Evolutionary conservation across 2,797 vertebrate genomes (phyloP).

Genomic region (Hozukius guyotensis): DNA sequence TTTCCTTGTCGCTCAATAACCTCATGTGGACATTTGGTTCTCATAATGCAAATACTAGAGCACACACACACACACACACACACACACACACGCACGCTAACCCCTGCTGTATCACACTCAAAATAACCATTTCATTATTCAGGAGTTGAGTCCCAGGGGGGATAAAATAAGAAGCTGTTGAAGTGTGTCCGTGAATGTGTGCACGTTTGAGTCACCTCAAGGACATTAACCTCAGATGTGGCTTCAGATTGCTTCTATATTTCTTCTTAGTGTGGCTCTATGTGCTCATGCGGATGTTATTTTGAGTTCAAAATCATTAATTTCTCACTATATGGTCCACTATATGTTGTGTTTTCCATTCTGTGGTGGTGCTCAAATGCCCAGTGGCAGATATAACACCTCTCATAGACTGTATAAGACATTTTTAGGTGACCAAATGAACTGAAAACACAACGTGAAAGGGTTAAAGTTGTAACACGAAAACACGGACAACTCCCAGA

Average conservation of each 20-base stretch:
- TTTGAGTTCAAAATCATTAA: neutral
- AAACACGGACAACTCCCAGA: too few relatives aligned
- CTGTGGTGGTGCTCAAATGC: neutral
- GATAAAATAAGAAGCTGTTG: constrained; percentile 17
- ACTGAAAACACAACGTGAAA: too few relatives aligned
- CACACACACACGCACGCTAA: neutral
- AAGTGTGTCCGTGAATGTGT: neutral
- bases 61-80: neutral
- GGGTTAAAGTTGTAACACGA: fast-evolving
- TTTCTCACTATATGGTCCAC: neutral
- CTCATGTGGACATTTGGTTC: constrained; percentile 21
- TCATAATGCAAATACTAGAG: neutral
- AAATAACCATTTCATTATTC: constrained; percentile 25
- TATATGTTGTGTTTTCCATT: neutral
- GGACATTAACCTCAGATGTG: constrained; percentile 2
- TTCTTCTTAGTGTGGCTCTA: neutral
- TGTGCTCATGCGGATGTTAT: too few relatives aligned
- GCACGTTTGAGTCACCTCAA: neutral
- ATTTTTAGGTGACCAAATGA: too few relatives aligned
- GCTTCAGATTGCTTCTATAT: neutral
- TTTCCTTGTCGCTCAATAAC: neutral
- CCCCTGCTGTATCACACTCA: neutral
- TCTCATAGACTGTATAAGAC: neutral
- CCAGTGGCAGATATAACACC: fast-evolving
- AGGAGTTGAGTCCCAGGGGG: neutral